A percentile compares a stretch with the other conserved stretches of the same genome.
Conservation (phyloP, 1,140 invertebrate species). For the Neoseiulus cucumeris region DNA sequence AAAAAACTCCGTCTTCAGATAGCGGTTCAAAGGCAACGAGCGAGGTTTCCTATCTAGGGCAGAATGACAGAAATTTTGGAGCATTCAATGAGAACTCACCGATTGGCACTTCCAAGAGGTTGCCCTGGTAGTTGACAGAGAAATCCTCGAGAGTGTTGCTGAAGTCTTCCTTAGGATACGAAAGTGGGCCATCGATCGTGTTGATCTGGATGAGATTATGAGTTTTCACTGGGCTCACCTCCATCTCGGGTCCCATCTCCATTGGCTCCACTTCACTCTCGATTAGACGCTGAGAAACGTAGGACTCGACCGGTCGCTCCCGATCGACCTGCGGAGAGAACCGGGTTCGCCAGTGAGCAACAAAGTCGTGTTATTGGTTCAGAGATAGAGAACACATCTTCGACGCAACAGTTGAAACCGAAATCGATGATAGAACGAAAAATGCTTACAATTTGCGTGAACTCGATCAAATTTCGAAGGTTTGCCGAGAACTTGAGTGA, state of each 20-base stretch:
- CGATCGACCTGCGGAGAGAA: background rate
- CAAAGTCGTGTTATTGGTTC: too few relatives aligned
- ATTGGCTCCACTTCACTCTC: background rate
- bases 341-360: too few relatives aligned
- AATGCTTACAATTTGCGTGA: background rate
- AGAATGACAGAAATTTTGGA: too few relatives aligned
- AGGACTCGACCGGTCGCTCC: background rate
- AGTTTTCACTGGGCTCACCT: background rate
- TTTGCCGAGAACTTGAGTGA: background rate
- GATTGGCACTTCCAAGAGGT: background rate
- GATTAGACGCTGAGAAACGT: background rate
- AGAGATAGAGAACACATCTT: too few relatives aligned
- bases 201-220: background rate
- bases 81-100: background rate
- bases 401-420: too few relatives aligned
- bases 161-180: too few relatives aligned
- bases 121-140: background rate
- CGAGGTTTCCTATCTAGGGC: too few relatives aligned
- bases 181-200: background rate
- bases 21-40: too few relatives aligned
- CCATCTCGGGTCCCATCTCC: background rate
- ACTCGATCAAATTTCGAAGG: background rate
- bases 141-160: background rate
- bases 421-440: too few relatives aligned
- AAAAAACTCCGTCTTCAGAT: background rate